Percentiles rank a stretch among this genome's conserved stretches.
Conservation (phyloP, 2,888 invertebrate species). For the Synergus itoensis region DNA sequence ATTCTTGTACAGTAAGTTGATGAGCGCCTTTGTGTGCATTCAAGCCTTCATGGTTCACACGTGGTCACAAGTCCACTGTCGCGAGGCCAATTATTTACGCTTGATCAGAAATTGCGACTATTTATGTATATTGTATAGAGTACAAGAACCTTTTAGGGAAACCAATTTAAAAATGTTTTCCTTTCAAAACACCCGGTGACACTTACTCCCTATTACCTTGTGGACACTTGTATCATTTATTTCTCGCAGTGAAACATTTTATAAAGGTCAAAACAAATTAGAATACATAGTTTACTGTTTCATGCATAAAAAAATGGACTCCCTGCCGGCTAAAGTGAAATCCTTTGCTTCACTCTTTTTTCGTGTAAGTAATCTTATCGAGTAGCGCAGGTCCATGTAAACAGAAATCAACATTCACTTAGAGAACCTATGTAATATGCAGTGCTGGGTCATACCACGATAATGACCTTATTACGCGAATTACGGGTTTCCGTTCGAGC, state of each 20-base stretch:
- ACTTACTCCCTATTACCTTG: too few species aligned
- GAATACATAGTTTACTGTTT: too few species aligned
- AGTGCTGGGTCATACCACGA: background rate
- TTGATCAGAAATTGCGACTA: background rate
- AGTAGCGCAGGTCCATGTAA: background rate
- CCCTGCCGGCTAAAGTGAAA: background rate
- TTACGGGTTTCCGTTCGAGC: background rate
- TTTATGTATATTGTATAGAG: background rate
- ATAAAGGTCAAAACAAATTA: too few species aligned
- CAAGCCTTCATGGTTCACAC: background rate
- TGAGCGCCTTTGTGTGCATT: conserved; percentile 2
- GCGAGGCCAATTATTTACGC: background rate
- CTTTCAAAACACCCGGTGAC: too few species aligned
- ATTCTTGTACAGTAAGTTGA: conserved; percentile 7
- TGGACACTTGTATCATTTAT: too few species aligned
- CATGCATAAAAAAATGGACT: background rate
- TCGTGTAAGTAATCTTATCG: background rate
- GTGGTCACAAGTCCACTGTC: background rate
- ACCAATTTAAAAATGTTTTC: background rate
- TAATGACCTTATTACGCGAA: conserved; percentile 1
- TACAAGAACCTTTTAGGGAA: background rate
- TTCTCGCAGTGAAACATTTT: too few species aligned
- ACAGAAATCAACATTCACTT: conserved; percentile 1
- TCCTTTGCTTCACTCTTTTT: background rate
- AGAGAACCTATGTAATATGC: background rate